These are phyloP conservation scores for Triops cancriformis DNA, from an alignment of 1,140 invertebrate genomes.

Conservation along the genomic window DNA sequence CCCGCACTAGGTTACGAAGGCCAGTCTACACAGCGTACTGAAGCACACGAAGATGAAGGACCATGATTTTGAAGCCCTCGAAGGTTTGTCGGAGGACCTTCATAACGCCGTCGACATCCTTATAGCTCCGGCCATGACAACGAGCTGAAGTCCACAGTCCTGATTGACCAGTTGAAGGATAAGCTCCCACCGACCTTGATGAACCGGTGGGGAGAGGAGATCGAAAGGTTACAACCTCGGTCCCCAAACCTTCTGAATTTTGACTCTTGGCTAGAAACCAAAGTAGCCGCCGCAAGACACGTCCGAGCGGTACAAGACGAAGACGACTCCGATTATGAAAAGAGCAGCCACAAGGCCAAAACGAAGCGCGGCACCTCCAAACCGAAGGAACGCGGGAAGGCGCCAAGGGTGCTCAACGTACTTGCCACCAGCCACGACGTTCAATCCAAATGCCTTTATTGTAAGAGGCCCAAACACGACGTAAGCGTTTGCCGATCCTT, in stretches of 20 bases:
- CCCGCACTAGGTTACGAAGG: no score
- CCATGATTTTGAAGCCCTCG: conserved; percentile 16
- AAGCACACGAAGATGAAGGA: neutral
- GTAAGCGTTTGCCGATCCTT: no score
- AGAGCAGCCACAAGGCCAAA: neutral
- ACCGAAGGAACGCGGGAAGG: neutral
- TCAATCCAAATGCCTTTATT: no score
- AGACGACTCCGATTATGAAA: neutral
- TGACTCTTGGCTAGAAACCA: conserved; percentile 15
- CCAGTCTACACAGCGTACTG: no score
- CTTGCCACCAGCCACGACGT: no score
- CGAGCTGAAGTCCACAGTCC: neutral
- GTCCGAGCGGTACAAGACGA: neutral
- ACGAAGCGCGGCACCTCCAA: neutral
- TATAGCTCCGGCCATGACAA: neutral
- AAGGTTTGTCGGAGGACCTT: neutral
- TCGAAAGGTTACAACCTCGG: neutral
- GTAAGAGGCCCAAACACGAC: no score
- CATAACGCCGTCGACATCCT: conserved; percentile 11
- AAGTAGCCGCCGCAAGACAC: neutral
- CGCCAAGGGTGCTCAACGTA: no score
- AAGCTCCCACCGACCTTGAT: neutral
- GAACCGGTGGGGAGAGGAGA: neutral
- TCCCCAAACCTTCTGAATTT: conserved; percentile 5
- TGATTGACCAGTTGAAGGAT: neutral